Evolutionary conservation across 2,797 vertebrate genomes (phyloP), one percentile per base, ranked within the genome.

Genomic region (Artibeus lituratus): DNA sequence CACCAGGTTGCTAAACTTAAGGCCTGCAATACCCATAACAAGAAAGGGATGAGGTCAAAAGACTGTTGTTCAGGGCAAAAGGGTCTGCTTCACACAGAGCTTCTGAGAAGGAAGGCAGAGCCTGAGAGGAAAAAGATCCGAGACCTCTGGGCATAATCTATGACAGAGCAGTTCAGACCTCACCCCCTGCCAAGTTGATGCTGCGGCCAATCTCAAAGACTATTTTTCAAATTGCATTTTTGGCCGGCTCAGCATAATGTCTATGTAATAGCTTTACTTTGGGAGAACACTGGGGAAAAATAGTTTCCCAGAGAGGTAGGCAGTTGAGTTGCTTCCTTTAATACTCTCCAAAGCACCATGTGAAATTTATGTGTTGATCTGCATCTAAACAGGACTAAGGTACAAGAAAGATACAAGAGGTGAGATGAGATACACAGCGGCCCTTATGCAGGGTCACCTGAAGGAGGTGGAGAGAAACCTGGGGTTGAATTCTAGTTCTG

Each of bases 71-170:
- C 55, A 74, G 77, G 70, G 70, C 22, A 74, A 55, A 93, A 69
- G 53, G n/a, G 65, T 26, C 51, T 59, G 76, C 65, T 76, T 89
- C 42, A 51, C 73, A 76, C 19, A 35, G 72, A 65, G 55, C 55
- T 95, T 96, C 93, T 96, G 95, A 96, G 95, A 91, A 97, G 0
- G 67, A 82, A 95, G 95, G 86, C 95, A 78, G 76, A 70, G 69
- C 6, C 84, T 93, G 96, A 95, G 84, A 86, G 93, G 92, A 96
- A 90, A 39, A 19, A 73, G 94, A 73, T 74, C 89, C 7, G 86
- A 91, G 76, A 84, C 55, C 93, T 80, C 59, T 0, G 0, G 0
- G 89, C 73, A 49, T 44, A 32, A 96, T 95, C 90, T 76, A 29
- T 29, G 62, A 76, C 16, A 42, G 65, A 84, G 80, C 49, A 42